Conservation (phyloP, 2,113 vertebrate species). For the Planiliza haematocheilus region DNA sequence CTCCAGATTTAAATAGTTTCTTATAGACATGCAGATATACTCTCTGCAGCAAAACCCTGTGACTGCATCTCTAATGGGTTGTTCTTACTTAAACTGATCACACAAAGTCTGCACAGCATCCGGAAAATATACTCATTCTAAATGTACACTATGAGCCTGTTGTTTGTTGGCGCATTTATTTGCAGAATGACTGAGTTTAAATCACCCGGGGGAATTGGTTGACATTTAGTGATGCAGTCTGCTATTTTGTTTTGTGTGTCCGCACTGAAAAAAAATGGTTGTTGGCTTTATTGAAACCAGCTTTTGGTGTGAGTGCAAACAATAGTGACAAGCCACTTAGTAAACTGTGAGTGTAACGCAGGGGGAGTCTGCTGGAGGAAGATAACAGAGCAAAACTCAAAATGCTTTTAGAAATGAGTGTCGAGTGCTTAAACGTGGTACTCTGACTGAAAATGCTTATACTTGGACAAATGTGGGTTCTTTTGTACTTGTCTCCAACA, state of each 20-base stretch:
- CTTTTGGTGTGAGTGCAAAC: constrained; percentile 56
- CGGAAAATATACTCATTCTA: constrained; percentile 9
- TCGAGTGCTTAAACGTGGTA: constrained; percentile 3
- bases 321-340: constrained; percentile 63
- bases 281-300: constrained; percentile 42
- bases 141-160: constrained; percentile 17
- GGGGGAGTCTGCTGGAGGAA: constrained; percentile 54
- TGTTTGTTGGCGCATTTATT: constrained; percentile 33
- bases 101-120: constrained; percentile 28
- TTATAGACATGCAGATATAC: neutral
- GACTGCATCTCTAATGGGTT: constrained; percentile 32
- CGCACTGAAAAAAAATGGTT: constrained; percentile 31
- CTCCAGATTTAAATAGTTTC: too few relatives aligned
- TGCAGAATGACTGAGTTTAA: constrained; percentile 19
- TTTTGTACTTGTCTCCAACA: neutral
- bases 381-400: constrained; percentile 46
- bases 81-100: constrained; percentile 1
- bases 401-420: constrained; percentile 24
- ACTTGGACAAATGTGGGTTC: constrained; percentile 10
- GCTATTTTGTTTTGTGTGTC: constrained; percentile 39
- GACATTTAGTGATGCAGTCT: constrained; percentile 61
- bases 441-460: neutral
- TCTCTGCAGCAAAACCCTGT: constrained; percentile 42
- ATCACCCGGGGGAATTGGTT: constrained; percentile 52
- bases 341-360: constrained; percentile 20